Evolutionary conservation across 37 sponge, comb jelly and placozoan genomes (phyloP).

Genomic region (Hexactinellida sp.): DNA sequence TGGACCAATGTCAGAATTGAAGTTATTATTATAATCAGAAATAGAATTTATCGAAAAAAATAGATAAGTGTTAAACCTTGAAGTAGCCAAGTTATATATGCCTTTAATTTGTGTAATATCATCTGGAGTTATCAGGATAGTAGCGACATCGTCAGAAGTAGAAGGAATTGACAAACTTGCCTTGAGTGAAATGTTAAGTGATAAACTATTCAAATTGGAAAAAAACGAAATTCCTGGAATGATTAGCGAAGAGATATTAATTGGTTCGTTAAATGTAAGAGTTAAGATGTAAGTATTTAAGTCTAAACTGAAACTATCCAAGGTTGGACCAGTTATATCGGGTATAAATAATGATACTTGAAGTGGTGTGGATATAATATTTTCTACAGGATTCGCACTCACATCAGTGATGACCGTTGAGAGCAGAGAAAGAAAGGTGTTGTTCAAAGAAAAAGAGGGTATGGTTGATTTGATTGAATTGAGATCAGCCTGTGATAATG

Average conservation of each 20-base stretch:
- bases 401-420: conserved; percentile 32
- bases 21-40: conserved; percentile 43
- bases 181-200: background rate
- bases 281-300: background rate
- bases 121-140: background rate
- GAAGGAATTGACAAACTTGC: background rate
- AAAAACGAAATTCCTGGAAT: background rate
- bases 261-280: conserved; percentile 24
- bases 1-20: conserved; percentile 22
- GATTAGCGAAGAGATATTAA: background rate
- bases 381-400: conserved; percentile 31
- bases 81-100: conserved; percentile 36
- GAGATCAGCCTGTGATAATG: conserved; percentile 38
- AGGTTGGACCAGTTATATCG: conserved; percentile 17
- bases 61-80: conserved; percentile 41
- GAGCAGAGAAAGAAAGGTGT: conserved; percentile 48
- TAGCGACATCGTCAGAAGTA: background rate
- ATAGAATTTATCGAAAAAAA: conserved; percentile 31
- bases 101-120: background rate
- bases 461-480: conserved; percentile 54
- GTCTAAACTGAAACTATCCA: conserved; percentile 17
- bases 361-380: conserved; percentile 16
- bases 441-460: conserved; percentile 32
- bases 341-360: background rate
- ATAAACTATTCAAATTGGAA: background rate